A percentile compares a stretch with the other conserved stretches of the same genome.
Conservation (phyloP, 2,888 invertebrate species). For the Lithophane semibrunnea region DNA sequence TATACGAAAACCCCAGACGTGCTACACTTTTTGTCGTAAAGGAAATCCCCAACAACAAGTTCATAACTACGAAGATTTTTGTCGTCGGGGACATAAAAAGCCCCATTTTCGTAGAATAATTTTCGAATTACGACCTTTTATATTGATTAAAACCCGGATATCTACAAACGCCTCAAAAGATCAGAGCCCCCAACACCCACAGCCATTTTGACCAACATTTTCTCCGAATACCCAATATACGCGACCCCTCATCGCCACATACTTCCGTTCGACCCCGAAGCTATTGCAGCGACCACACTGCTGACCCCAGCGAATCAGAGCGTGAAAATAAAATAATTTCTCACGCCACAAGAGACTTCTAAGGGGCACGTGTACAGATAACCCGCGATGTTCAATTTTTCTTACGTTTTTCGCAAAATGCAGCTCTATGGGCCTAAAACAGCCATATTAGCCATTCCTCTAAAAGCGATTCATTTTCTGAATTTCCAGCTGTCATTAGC, state of each 20-base stretch:
- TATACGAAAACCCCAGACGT: neutral
- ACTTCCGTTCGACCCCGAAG: conserved; percentile 35
- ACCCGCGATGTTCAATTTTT: neutral
- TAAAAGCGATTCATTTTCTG: too few relatives aligned
- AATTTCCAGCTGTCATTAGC: too few relatives aligned
- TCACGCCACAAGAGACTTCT: neutral
- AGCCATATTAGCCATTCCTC: too few relatives aligned
- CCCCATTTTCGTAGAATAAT: neutral
- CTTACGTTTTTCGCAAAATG: neutral
- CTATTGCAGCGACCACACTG: conserved; percentile 29
- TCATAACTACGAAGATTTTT: neutral
- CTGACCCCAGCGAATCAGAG: conserved; percentile 49
- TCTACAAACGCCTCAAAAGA: neutral
- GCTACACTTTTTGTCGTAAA: too few relatives aligned
- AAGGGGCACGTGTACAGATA: neutral
- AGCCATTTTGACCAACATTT: neutral
- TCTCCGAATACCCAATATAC: conserved; percentile 9
- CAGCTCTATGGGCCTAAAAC: neutral
- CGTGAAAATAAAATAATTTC: conserved; percentile 48
- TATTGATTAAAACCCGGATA: neutral
- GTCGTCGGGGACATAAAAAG: too few relatives aligned
- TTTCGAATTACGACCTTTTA: neutral
- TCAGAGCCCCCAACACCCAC: neutral
- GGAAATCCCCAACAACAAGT: too few relatives aligned
- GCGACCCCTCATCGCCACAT: conserved; percentile 30